Evolutionary conservation across 2,797 vertebrate genomes (phyloP).

Genomic region (Siniperca scherzeri): DNA sequence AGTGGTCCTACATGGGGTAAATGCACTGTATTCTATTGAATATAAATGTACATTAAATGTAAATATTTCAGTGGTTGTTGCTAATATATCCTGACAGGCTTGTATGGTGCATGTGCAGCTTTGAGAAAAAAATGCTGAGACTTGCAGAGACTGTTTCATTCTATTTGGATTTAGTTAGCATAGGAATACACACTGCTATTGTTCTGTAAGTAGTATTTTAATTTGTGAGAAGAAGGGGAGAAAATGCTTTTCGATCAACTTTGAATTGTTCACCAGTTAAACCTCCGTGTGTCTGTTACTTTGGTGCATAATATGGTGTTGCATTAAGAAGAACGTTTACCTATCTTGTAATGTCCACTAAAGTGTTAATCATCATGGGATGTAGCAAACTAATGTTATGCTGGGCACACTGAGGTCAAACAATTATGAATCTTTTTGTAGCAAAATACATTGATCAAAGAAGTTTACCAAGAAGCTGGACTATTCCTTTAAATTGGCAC

Average conservation of each 20-base stretch:
- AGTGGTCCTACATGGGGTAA: neutral
- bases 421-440: neutral
- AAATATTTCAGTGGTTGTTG: conserved; percentile 8
- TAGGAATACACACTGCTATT: neutral
- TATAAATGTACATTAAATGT: conserved; percentile 20
- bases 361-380: neutral
- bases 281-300: neutral
- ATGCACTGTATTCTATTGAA: conserved; percentile 4
- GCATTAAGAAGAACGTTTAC: neutral
- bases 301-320: neutral
- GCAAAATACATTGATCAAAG: neutral
- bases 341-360: neutral
- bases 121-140: neutral
- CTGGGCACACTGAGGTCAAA: neutral
- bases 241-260: neutral
- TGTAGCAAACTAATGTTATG: neutral
- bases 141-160: neutral
- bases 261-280: conserved; percentile 2
- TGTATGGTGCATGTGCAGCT: conserved; percentile 3
- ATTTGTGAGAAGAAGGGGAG: neutral
- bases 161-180: neutral
- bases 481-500: conserved; percentile 1
- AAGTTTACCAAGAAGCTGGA: neutral
- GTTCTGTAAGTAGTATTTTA: neutral
- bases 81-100: conserved; percentile 1